Conservation (phyloP, 2,113 vertebrate species). For the Alces alces region DNA sequence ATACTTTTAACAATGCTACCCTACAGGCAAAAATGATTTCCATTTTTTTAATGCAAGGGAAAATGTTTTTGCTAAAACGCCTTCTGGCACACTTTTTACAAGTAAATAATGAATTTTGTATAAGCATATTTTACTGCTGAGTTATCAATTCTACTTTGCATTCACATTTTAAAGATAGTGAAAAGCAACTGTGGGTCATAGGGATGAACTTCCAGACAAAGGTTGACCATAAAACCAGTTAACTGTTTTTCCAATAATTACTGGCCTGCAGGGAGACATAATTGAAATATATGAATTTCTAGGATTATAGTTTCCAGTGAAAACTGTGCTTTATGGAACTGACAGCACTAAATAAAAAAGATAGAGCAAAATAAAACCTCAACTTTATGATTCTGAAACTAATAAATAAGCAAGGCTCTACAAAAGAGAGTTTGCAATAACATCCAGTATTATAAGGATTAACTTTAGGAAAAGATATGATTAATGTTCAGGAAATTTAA, state of each 20-base stretch:
- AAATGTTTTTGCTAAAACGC: background rate
- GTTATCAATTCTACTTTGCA: background rate
- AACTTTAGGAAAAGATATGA: background rate
- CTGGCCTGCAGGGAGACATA: conserved; percentile 46
- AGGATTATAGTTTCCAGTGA: background rate
- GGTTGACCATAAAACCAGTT: conserved; percentile 61
- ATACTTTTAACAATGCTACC: background rate
- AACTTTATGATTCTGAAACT: conserved; percentile 22
- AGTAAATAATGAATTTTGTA: background rate
- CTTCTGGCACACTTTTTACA: background rate
- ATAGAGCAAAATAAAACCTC: background rate
- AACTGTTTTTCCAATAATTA: conserved; percentile 72
- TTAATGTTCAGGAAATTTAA: background rate
- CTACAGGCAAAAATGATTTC: background rate
- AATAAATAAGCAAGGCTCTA: background rate
- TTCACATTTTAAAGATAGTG: background rate
- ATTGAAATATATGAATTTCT: conserved; percentile 59
- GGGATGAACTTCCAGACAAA: conserved; percentile 40
- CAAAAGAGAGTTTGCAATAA: background rate
- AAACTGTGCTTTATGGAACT: background rate
- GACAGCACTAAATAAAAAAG: conserved; percentile 18
- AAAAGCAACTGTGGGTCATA: background rate
- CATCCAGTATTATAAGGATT: background rate
- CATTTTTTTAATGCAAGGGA: background rate
- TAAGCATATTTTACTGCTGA: background rate